These are phyloP conservation scores for Meda fulgida DNA, from an alignment of 2,797 vertebrate genomes.

Conservation along the genomic window DNA sequence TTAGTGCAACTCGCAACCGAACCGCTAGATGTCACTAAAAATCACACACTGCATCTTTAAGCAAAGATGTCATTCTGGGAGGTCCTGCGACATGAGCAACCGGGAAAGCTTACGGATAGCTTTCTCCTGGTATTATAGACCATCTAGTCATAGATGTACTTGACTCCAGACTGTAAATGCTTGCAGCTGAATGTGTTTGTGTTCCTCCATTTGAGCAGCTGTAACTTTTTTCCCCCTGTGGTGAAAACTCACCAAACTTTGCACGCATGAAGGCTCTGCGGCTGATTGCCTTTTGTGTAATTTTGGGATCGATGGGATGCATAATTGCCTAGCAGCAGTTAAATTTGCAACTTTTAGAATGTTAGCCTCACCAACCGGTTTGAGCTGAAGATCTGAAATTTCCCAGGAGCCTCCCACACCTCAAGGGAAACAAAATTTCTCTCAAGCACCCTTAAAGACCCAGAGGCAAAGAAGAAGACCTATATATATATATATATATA, in stretches of 20 bases:
- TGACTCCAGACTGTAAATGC: background rate
- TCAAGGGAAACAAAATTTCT: background rate
- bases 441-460: background rate
- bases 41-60: no score
- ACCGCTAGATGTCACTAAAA: no score
- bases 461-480: background rate
- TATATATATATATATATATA: no score
- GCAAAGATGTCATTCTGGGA: conserved; percentile 5
- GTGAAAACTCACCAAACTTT: conserved; percentile 28
- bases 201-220: background rate
- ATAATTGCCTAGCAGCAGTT: conserved; percentile 27
- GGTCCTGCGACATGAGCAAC: background rate
- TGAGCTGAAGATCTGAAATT: conserved; percentile 5
- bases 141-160: background rate
- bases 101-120: background rate
- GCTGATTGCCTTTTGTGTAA: conserved; percentile 35
- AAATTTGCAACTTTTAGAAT: conserved; percentile 19
- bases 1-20: no score
- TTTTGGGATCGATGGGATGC: conserved; percentile 34
- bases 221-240: conserved; percentile 17
- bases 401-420: background rate
- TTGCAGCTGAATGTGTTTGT: conserved; percentile 1
- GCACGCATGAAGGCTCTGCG: conserved; percentile 21
- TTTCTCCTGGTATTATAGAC: background rate
- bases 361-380: background rate